Evolutionary conservation across 2,113 vertebrate genomes (phyloP).

Genomic region (Megatriorchis doriae): DNA sequence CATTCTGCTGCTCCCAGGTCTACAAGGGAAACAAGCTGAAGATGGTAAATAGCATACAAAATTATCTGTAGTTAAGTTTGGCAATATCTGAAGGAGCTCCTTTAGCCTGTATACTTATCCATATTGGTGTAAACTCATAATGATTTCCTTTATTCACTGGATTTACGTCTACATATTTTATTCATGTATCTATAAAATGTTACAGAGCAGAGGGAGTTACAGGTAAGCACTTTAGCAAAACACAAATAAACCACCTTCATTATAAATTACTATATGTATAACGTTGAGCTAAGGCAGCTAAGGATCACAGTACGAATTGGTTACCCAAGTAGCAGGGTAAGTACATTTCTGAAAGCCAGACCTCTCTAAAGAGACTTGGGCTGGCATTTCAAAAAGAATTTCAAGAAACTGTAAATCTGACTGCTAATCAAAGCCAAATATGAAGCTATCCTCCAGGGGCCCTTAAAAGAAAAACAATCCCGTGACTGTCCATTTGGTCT

Average conservation of each 20-base stretch:
- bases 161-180: background rate
- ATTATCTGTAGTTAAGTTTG: background rate
- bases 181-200: background rate
- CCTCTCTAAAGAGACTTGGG: background rate
- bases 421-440: slow-evolving; percentile 14
- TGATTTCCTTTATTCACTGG: background rate
- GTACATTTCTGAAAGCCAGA: background rate
- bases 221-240: background rate
- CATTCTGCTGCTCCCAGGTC: background rate
- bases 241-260: background rate
- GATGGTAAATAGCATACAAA: background rate
- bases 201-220: background rate
- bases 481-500: background rate
- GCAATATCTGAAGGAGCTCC: background rate
- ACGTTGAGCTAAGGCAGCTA: background rate
- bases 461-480: background rate
- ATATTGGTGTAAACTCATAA: background rate
- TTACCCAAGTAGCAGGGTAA: background rate
- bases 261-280: background rate
- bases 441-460: background rate
- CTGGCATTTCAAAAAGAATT: slow-evolving; percentile 22
- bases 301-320: background rate
- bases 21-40: background rate
- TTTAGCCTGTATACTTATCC: background rate
- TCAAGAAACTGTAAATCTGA: background rate